Evolutionary conservation across 2,113 vertebrate species (phyloP), one percentile per base, ranked within the genome.

Genomic region (Dipodomys spectabilis): DNA sequence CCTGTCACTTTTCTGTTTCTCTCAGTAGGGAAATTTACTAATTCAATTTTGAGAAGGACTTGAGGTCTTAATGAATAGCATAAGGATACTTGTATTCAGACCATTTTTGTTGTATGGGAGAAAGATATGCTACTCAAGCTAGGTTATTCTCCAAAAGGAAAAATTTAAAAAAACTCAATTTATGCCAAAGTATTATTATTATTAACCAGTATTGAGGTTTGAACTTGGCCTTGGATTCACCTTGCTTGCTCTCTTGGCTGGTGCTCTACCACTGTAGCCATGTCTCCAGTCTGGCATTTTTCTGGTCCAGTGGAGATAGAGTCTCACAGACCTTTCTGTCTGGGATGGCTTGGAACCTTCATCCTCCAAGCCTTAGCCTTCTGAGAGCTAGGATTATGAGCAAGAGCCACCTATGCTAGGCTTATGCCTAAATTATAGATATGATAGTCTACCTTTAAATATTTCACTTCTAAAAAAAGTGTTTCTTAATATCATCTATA

Each of bases 391-490:
- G 53, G 53, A 57, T 57, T 57, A 57, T 57, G 53, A 57, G 53
- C 53, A 57, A 57, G 53, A 57, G 53, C 53, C 53, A 57, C 53
- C 53, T 57, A 16, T 16, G 53, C 53, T 13, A 57, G 53, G 53
- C 15, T 82, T 45, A 22, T 69, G 23, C 68, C 69, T 45, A 81
- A 57, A 72, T 77, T 57, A 78, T 13, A 74, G n/a, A 78, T 44
- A 28, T 86, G 44, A 35, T 88, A 83, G 57, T 64, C 49, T 25
- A 85, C 23, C n/a, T 82, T n/a, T 92, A 45, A 49, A 71, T 84
- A 68, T 44, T 88, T 91, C 13, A 44, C 73, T 71, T 82, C 80
- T 83, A 67, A 91, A 90, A 92, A 95, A 86, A 86, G 57, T 88
- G 39, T 91, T 83, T 91, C 78, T 89, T 65, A 89, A 53, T 92